phyloP scores from a whole-genome alignment of 2,797 vertebrate species.

The Pteropus rufus region DNA sequence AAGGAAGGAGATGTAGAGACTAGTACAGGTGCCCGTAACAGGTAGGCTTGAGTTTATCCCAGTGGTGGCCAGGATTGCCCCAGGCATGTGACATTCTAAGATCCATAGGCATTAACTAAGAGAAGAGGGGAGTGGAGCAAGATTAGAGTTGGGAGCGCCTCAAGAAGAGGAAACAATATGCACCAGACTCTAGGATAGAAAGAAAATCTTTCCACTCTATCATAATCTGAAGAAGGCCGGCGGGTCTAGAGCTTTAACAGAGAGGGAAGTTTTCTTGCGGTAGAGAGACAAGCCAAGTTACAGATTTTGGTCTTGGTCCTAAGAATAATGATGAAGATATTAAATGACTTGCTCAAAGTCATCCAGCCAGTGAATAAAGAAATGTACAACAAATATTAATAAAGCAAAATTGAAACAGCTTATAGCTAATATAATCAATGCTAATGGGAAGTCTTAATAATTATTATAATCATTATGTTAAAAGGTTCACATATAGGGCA shows the following conservation, averaged over 20 bases:
- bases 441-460: not conserved
- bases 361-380: not conserved
- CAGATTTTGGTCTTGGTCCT: not conserved
- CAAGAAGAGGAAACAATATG: not conserved
- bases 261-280: not conserved
- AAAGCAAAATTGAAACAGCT: not conserved
- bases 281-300: not conserved
- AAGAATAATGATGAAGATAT: not conserved
- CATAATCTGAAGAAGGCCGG: not conserved
- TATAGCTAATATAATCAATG: not conserved
- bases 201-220: not conserved
- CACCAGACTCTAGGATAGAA: not conserved
- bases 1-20: not conserved
- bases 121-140: not conserved
- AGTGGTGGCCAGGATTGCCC: too few species aligned
- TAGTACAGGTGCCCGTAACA: not conserved
- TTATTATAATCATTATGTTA: not conserved
- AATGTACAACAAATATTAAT: not conserved
- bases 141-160: not conserved
- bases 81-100: not conserved
- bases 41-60: not conserved
- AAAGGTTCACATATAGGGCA: not conserved
- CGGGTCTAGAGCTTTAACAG: not conserved
- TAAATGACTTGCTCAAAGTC: not conserved
- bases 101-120: not conserved